phyloP scores from a whole-genome alignment of 2,113 vertebrate genomes.

The Acanthisitta chloris region DNA sequence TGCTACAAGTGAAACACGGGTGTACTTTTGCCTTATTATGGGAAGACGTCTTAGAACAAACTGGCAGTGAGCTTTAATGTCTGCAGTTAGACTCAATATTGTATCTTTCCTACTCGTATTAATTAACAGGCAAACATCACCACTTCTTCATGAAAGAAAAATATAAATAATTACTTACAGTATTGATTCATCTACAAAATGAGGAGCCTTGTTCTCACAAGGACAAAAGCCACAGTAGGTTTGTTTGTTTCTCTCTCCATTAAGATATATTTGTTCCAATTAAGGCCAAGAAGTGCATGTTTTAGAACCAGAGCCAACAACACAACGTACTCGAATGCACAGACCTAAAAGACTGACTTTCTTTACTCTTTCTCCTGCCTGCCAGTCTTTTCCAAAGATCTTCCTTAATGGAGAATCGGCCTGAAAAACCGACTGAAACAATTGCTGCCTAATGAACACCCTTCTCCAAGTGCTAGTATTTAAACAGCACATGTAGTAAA shows the following conservation, averaged over 20 bases:
- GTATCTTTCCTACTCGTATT: slow-evolving; percentile 21
- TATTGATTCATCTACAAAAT: slow-evolving; percentile 61
- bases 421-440: slow-evolving; percentile 66
- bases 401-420: slow-evolving; percentile 64
- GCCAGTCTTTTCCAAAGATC: slow-evolving; percentile 63
- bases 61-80: not conserved
- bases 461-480: slow-evolving; percentile 52
- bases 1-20: not conserved
- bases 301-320: slow-evolving; percentile 58
- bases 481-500: slow-evolving; percentile 56
- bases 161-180: slow-evolving; percentile 60
- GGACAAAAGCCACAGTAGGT: slow-evolving; percentile 24
- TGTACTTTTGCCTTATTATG: not conserved
- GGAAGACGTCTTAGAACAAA: not conserved
- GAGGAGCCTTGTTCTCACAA: not conserved
- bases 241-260: not conserved
- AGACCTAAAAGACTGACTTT: slow-evolving; percentile 44
- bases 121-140: slow-evolving; percentile 59
- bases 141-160: slow-evolving; percentile 27
- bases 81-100: not conserved
- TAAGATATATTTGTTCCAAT: slow-evolving; percentile 56
- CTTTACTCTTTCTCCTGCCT: slow-evolving; percentile 10
- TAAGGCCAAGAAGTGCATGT: slow-evolving; percentile 54
- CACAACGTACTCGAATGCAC: slow-evolving; percentile 28
- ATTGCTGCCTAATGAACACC: slow-evolving; percentile 71